These are phyloP conservation scores for Pseudanteris insignis DNA, from an alignment of 2,888 invertebrate genomes.

Conservation along the genomic window DNA sequence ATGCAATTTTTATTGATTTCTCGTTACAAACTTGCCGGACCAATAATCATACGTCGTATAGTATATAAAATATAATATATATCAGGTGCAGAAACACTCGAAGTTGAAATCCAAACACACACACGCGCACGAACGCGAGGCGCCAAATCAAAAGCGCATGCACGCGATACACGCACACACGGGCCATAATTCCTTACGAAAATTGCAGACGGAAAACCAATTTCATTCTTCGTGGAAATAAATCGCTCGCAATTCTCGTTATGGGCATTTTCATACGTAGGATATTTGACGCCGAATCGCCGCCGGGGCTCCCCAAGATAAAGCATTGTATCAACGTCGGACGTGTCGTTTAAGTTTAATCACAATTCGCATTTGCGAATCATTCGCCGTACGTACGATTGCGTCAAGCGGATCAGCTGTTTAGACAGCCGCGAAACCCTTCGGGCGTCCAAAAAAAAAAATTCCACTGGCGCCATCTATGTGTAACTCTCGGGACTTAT, in stretches of 20 bases:
- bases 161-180: not conserved
- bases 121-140: not conserved
- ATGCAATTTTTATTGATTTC: too few species aligned
- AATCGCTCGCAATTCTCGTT: slow-evolving; percentile 34
- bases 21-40: too few species aligned
- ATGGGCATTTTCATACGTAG: slow-evolving; percentile 33
- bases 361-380: slow-evolving; percentile 32
- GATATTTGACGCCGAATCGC: slow-evolving; percentile 34
- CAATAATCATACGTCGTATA: too few species aligned
- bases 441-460: too few species aligned
- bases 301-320: slow-evolving; percentile 13
- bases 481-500: too few species aligned
- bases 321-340: slow-evolving; percentile 27
- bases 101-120: too few species aligned
- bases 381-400: slow-evolving; percentile 26
- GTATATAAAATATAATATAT: too few species aligned
- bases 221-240: slow-evolving; percentile 35
- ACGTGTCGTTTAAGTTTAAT: slow-evolving; percentile 36
- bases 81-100: too few species aligned
- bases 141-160: not conserved
- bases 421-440: slow-evolving; percentile 25
- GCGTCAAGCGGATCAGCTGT: slow-evolving; percentile 17
- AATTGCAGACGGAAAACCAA: slow-evolving; percentile 31
- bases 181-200: slow-evolving; percentile 21
- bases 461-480: too few species aligned